Evolutionary conservation across 1,140 invertebrate species (phyloP), one percentile per base, ranked within the genome.

Genomic region (Pissodes strobi): DNA sequence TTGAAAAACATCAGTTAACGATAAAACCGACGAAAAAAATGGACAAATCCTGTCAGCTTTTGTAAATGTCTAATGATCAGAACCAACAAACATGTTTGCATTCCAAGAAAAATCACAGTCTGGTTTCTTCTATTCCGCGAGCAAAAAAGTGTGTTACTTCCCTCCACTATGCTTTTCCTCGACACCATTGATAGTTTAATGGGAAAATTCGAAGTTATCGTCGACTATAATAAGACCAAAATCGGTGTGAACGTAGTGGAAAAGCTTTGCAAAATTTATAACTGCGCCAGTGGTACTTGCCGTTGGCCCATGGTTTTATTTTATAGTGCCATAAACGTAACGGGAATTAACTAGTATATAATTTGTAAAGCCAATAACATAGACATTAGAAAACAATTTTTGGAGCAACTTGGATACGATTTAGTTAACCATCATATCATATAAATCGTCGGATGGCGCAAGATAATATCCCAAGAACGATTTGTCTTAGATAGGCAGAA

Each of bases 181-280:
- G 59, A 66, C 39, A 6, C 51, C 12, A 45, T 63, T 55, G 51
- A 66, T 27, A 15, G 8, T 9, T 2, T 9, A 15, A 46, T 51
- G 12, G 25, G 13, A n/a, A 55, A 53, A 37, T 58, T 58, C 12
- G 48, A 66, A 46, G 62, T 66, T 13, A 66, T 63, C 48, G 41
- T 51, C 45, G 52, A 45, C 39, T 63, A 63, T 63, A 63, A 67
- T 63, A 17, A 57, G n/a, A 59, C 59, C 5, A 67, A 63, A 67
- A 46, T 12, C 19, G 65, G 65, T 56, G 49, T 63, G 3, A 51
- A 67, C 49, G 38, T 34, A 45, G 60, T 67, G 9, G 65, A 67
- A 22, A 25, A 67, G 37, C 23, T 57, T 15, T 64, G 27, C 25
- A 18, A 19, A 13, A 55, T 37, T 37, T 65, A 65, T 43, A 51